Percentiles rank a stretch among this genome's conserved stretches.
Evolutionary conservation across 2,113 vertebrate genomes (phyloP).

Genomic region (Sciurus niger): DNA sequence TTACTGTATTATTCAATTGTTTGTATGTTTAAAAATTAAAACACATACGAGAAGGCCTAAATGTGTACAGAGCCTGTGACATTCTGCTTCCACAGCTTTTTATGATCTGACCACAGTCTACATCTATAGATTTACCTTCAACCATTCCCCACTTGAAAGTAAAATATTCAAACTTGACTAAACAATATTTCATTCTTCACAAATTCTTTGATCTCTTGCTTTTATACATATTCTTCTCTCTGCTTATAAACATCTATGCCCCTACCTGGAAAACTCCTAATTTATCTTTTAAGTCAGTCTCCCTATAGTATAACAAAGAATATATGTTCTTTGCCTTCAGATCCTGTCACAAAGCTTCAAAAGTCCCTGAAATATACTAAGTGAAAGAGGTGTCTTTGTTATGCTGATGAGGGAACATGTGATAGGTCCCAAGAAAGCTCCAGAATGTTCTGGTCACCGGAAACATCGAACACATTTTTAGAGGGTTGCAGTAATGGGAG

Average conservation of each 20-base stretch:
- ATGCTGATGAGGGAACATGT: background rate
- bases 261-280: background rate
- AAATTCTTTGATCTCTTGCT: constrained; percentile 37
- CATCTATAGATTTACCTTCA: background rate
- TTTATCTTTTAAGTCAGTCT: constrained; percentile 26
- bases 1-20: background rate
- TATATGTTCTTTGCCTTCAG: background rate
- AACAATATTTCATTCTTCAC: constrained; percentile 35
- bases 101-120: background rate
- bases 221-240: constrained; percentile 47
- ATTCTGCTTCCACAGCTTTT: background rate
- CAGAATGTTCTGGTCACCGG: background rate
- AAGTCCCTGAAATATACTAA: background rate
- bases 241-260: background rate
- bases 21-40: constrained; percentile 12
- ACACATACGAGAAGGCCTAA: background rate
- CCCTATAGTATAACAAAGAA: background rate
- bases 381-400: background rate
- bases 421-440: background rate
- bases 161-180: background rate
- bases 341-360: background rate
- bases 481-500: background rate
- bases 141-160: background rate
- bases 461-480: background rate
- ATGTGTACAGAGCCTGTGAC: background rate